Conservation (phyloP, 1,140 invertebrate genomes). For the Thaumatotibia leucotreta region DNA sequence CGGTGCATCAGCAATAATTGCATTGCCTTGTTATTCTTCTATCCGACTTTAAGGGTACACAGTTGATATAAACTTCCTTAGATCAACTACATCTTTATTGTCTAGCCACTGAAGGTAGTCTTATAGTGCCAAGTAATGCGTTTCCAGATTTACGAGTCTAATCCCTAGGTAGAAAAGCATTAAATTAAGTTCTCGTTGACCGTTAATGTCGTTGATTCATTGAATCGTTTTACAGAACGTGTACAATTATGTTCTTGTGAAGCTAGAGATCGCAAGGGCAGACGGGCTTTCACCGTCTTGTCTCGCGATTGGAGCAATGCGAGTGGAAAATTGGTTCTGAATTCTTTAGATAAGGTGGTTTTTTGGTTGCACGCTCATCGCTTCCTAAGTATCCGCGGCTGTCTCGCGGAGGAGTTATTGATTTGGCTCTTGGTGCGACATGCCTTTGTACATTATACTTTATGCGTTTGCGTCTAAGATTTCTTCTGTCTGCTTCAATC, state of each 20-base stretch:
- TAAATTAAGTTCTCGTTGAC: slow-evolving; percentile 29
- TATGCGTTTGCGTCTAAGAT: slow-evolving; percentile 21
- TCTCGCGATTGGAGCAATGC: slow-evolving; percentile 32
- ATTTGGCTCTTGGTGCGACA: slow-evolving; percentile 45
- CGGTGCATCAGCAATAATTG: slow-evolving; percentile 26
- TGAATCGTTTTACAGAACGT: slow-evolving; percentile 55
- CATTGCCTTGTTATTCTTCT: slow-evolving; percentile 37
- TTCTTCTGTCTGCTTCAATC: slow-evolving; percentile 21
- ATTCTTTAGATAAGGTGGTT: slow-evolving; percentile 38
- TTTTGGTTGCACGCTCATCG: slow-evolving; percentile 36
- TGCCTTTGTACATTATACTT: slow-evolving; percentile 30
- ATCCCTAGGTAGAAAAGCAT: slow-evolving; percentile 19
- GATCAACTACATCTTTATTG: slow-evolving; percentile 10
- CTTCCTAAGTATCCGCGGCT: slow-evolving; percentile 48
- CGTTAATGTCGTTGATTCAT: slow-evolving; percentile 46
- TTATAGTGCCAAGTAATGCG: slow-evolving; percentile 8
- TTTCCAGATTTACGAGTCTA: slow-evolving; percentile 18
- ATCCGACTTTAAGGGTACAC: slow-evolving; percentile 27
- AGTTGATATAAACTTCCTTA: not conserved
- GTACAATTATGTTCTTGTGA: slow-evolving; percentile 60
- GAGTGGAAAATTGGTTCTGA: slow-evolving; percentile 44
- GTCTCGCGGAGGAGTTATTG: slow-evolving; percentile 52
- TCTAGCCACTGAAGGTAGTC: not conserved
- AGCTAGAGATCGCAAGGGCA: slow-evolving; percentile 68
- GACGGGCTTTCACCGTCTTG: slow-evolving; percentile 63